These are phyloP conservation scores for Ennomos erosarius DNA, from an alignment of 2,888 invertebrate species.

Conservation along the genomic window DNA sequence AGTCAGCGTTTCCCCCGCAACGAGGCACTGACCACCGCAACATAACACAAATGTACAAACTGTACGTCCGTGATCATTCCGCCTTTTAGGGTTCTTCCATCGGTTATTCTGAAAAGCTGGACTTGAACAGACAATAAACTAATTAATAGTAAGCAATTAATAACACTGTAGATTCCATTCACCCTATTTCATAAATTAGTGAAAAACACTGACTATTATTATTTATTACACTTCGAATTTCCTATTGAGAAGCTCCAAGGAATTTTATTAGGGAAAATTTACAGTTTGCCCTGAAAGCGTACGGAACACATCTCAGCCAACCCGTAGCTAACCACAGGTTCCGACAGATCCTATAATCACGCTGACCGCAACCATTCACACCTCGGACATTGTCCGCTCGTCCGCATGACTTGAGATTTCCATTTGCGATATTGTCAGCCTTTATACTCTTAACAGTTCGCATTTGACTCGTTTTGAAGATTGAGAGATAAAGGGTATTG, in stretches of 20 bases:
- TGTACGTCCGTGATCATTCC: slow-evolving; percentile 13
- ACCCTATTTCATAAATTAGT: too few species aligned
- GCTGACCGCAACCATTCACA: slow-evolving; percentile 49
- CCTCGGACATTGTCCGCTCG: slow-evolving; percentile 36
- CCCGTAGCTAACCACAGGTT: too few species aligned
- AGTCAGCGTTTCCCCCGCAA: slow-evolving; percentile 43
- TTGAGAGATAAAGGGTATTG: slow-evolving; percentile 37
- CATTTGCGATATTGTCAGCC: slow-evolving; percentile 38
- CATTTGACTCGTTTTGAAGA: slow-evolving; percentile 26
- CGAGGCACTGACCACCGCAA: slow-evolving; percentile 38
- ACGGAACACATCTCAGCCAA: background rate
- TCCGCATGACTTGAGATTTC: slow-evolving; percentile 48
- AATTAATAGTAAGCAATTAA: too few species aligned
- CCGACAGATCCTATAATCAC: slow-evolving; percentile 1
- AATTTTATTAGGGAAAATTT: too few species aligned
- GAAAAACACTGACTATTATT: too few species aligned
- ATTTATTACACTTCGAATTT: too few species aligned
- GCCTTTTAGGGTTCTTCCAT: background rate
- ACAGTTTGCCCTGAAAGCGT: too few species aligned
- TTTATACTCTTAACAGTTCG: slow-evolving; percentile 25
- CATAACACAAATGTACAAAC: slow-evolving; percentile 20
- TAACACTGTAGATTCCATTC: too few species aligned
- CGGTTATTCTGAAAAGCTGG: background rate
- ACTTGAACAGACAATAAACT: too few species aligned
- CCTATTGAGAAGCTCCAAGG: too few species aligned